These are phyloP conservation scores for Rhinella marina DNA, from an alignment of 2,797 vertebrate species.

Conservation along the genomic window DNA sequence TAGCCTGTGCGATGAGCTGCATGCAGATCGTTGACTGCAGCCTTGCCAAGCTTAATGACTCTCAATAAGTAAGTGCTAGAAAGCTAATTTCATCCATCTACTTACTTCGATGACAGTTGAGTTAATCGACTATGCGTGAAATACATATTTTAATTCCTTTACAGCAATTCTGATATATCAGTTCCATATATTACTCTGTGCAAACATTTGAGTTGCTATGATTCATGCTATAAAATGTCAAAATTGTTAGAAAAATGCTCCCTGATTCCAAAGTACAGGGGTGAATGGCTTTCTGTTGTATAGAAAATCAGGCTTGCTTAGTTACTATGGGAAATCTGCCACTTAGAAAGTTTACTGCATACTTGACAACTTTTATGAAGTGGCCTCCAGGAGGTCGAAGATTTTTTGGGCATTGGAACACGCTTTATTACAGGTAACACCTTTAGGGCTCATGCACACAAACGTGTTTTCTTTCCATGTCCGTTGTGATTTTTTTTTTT, in stretches of 20 bases:
- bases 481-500: too few relatives aligned
- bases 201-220: neutral
- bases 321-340: neutral
- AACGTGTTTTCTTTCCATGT: too few relatives aligned
- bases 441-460: too few relatives aligned
- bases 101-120: conserved; percentile 31
- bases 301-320: neutral
- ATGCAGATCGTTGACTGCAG: conserved; percentile 43
- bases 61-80: conserved; percentile 19
- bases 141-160: conserved; percentile 20
- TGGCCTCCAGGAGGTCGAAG: too few relatives aligned
- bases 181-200: conserved; percentile 15
- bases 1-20: conserved; percentile 15
- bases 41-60: conserved; percentile 36
- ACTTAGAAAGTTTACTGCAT: too few relatives aligned
- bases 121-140: conserved; percentile 46
- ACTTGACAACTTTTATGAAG: too few relatives aligned
- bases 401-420: too few relatives aligned
- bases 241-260: neutral
- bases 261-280: neutral
- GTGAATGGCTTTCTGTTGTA: neutral
- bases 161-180: neutral
- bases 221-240: neutral
- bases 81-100: conserved; percentile 40
- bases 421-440: too few relatives aligned